A percentile compares a stretch with the other conserved stretches of the same genome.
Evolutionary conservation across 2,113 vertebrate genomes (phyloP).

Genomic region (Nothoprocta perdicaria): DNA sequence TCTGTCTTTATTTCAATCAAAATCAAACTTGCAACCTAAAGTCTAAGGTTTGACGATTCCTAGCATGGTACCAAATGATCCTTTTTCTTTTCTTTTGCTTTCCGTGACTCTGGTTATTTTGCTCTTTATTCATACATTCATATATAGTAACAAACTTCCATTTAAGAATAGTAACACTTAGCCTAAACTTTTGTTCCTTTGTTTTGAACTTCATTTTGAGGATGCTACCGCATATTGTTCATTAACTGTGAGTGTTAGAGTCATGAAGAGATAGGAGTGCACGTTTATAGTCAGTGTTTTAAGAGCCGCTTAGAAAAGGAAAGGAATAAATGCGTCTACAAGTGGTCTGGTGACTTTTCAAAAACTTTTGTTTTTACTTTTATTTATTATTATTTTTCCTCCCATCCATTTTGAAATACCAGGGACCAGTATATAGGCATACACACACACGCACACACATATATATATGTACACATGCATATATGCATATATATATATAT

Average conservation of each 20-base stretch:
- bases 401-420: neutral
- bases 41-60: neutral
- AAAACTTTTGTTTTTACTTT: neutral
- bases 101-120: neutral
- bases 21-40: neutral
- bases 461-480: no score
- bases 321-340: neutral
- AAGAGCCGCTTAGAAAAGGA: neutral
- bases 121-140: neutral
- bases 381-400: no score
- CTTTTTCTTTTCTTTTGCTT: neutral
- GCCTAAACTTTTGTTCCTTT: neutral
- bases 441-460: no score
- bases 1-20: neutral
- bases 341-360: neutral
- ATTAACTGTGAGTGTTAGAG: neutral
- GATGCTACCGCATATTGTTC: neutral
- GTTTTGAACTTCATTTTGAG: neutral
- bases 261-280: neutral
- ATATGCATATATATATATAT: no score
- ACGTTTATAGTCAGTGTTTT: neutral
- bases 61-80: neutral
- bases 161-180: neutral
- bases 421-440: no score
- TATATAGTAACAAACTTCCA: fast-evolving